Evolutionary conservation across 2,113 vertebrate species (phyloP), one percentile per base, ranked within the genome.

Genomic region (Fulmarus glacialis): DNA sequence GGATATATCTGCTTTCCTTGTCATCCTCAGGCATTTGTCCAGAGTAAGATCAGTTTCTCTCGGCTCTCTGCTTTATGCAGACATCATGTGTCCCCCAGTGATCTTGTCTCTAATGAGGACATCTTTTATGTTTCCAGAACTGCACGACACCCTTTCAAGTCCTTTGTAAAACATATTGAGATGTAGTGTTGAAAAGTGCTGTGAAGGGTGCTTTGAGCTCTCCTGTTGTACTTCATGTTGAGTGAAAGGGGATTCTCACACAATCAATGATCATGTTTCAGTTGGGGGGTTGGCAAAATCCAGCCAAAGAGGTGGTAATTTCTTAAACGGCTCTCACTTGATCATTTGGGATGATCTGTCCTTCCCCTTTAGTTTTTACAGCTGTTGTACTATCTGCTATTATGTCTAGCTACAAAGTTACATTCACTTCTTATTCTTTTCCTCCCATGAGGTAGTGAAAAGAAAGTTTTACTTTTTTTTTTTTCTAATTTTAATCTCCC

Each of bases 41-140:
- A 58, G 53, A 89, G 45, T 74, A 42, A 63, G 80, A 84, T 52
- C 53, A 43, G 24, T 63, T 89, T 72, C 30, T 59, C 14, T 52
- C 30, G 59, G 6, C 30, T 75, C 42, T 79, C 6, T 82, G 18
- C 34, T 58, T 11, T 38, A 9, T 36, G 19, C 21, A 89, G 42
- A 26, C 29, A 62, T 20, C 0, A 0, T 40, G 34, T 55, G 42
- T 58, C 18, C 47, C 56, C 20, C 77, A 71, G 60, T 0, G 0
- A 67, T 79, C 43, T 59, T 4, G 1, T 68, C 43, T 94, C 43
- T 87, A 85, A 87, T 48, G 27, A 91, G 30, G 16, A 75, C 15
- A 56, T 52, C 23, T 77, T 87, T 82, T 56, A 56, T 56, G 19
- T 72, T 95, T 87, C 62, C 66, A 85, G 66, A 94, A 68, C 66